Evolutionary conservation across 2,888 invertebrate genomes (phyloP), one percentile per base, ranked within the genome.

Genomic region (Herminia tarsipennalis): DNA sequence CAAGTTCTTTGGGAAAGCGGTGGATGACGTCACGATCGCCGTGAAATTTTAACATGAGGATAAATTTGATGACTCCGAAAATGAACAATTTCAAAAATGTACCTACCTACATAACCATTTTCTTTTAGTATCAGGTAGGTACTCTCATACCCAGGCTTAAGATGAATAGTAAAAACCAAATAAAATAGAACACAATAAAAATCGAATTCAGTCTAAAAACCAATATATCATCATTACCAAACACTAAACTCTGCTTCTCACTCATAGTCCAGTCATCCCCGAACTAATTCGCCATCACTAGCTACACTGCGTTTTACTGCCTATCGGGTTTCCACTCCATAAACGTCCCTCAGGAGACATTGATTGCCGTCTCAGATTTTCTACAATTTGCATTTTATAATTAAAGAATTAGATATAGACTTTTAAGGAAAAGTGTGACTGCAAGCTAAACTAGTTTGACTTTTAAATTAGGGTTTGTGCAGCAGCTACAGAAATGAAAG

Each of bases 311-410:
- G 66, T 73, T 76, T 73, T 67, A 76, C 73, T 72, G 78, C 70
- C 83, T 73, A 84, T 85, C 83, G 81, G 82, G 76, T 87, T 87
- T 87, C 88, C 87, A 86, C 83, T 72, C 84, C 85, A 86, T 87
- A 87, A 87, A 78, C 70, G 78, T 76, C 84, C 72, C 59, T 25
- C 40, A 78, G 81, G 83, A 60, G 64, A 63, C 83, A 83, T 86
- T 81, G 84, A 86, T 88, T 82, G 83, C 71, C 68, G 66, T 60
- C 59, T 50, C 68, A 66, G 66, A 71, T 64, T 65, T 73, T 68
- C 56, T 55, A 49, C 70, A 78, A 89, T 89, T 88, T 87, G 86
- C 89, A 90, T 90, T 86, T 89, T 89, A 89, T 90, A 89, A 90
- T 90, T 88, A 88, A 88, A 86, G 85, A 85, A 86, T 86, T 81